Conservation (phyloP, 2,113 vertebrate species). For the Gymnocephalus cernua region DNA sequence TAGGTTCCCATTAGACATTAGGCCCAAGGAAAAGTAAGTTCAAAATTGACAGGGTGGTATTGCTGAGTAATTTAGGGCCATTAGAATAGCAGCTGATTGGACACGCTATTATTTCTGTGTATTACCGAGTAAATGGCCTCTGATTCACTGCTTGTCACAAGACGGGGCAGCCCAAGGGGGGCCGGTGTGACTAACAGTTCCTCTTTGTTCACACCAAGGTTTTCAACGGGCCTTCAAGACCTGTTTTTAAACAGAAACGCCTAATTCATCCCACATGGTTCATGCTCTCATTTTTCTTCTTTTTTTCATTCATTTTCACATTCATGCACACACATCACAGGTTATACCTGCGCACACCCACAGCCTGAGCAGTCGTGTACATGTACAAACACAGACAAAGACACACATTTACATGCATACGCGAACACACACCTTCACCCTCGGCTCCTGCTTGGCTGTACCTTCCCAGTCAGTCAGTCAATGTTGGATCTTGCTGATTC, state of each 20-base stretch:
- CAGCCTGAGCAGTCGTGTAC: neutral
- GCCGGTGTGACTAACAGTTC: conserved; percentile 72
- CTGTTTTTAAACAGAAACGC: conserved; percentile 75
- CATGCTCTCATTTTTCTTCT: conserved; percentile 23
- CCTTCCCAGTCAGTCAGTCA: conserved; percentile 77
- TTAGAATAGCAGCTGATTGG: conserved; percentile 74
- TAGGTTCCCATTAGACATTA: conserved; percentile 18
- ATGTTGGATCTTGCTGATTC: conserved; percentile 79
- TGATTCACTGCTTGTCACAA: conserved; percentile 68
- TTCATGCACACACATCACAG: conserved; percentile 4
- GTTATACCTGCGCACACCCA: conserved; percentile 2
- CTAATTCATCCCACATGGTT: conserved; percentile 89
- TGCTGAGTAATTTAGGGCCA: conserved; percentile 62
- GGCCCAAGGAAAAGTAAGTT: conserved; percentile 32
- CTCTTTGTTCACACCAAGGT: conserved; percentile 73
- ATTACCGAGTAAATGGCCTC: conserved; percentile 65
- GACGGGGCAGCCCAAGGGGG: conserved; percentile 50
- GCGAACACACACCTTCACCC: conserved; percentile 62
- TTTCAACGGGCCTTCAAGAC: conserved; percentile 74
- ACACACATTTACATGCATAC: conserved; percentile 22
- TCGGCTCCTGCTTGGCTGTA: conserved; percentile 49
- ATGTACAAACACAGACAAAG: conserved; percentile 22
- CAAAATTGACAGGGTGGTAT: conserved; percentile 28
- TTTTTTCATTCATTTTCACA: conserved; percentile 32
- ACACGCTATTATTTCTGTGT: conserved; percentile 66